Percentiles rank a stretch among this genome's conserved stretches.
Evolutionary conservation across 92 coral and sea anemone species (phyloP).

Genomic region (Desmophyllum pertusum): DNA sequence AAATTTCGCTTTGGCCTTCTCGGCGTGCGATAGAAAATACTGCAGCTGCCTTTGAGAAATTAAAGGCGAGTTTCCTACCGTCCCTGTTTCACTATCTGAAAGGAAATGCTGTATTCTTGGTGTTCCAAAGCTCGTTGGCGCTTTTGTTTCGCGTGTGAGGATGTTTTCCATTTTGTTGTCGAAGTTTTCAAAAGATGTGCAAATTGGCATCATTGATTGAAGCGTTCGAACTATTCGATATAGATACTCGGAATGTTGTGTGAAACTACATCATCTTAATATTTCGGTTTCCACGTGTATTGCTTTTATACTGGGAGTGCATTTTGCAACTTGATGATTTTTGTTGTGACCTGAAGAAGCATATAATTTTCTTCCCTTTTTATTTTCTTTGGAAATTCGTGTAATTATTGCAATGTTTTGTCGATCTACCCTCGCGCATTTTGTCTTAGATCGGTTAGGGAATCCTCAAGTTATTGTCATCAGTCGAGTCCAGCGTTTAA

Average conservation of each 20-base stretch:
- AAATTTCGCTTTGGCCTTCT: not conserved
- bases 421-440: not conserved
- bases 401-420: not conserved
- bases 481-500: not conserved
- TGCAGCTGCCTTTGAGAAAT: constrained; percentile 24
- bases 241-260: constrained; percentile 4
- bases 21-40: not conserved
- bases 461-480: constrained; percentile 11
- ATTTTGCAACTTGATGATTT: not conserved
- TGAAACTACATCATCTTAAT: not conserved
- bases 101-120: not conserved
- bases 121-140: not conserved
- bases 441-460: constrained; percentile 1
- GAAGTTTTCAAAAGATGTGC: not conserved
- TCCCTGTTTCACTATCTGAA: not conserved
- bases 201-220: not conserved
- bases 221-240: constrained; percentile 14
- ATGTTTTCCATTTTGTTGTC: not conserved
- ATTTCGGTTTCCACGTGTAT: constrained; percentile 12
- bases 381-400: constrained; percentile 1
- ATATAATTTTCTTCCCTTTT: constrained; percentile 11
- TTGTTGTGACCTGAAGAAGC: constrained; percentile 27
- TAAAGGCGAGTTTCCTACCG: not conserved
- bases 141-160: not conserved
- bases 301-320: not conserved